Evolutionary conservation across 1,140 invertebrate species (phyloP), one percentile per base, ranked within the genome.

Genomic region (Dreissena rostriformis): DNA sequence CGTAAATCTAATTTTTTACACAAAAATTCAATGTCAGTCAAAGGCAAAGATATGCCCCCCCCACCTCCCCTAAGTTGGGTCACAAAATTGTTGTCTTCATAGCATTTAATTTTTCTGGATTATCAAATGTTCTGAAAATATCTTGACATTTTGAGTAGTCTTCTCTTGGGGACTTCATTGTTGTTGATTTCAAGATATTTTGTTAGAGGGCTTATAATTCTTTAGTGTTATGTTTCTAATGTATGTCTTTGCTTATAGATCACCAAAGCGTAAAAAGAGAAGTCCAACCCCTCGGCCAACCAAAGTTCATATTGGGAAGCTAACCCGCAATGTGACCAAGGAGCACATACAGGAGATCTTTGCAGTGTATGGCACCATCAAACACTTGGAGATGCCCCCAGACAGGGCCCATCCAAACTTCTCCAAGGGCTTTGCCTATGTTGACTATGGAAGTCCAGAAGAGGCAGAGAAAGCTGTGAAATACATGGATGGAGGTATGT

Each of bases 391-490:
- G 88, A 97, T 99, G 90, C 96, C 97, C 0, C 95, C 95, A 76
- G 98, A 99, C 89, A 96, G 97, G 82, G 94, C 96, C 57, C 98
- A 99, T 93, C 95, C 96, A 0, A 96, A 97, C 91, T 95, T 98
- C 86, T 96, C 97, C 26, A 95, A 97, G 28, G 98, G 98, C 15
- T 97, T 98, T 94, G 98, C 97, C 12, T 99, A 99, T 93, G 96
- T 99, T 10, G 98, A 99, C 90, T 99, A 97, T 94, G 96, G 96
- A 86, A 98, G 96, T 81, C 94, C 97, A 5, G 98, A 99, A 90
- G 98, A 99, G 94, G 98, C 98, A 55, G 98, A 99, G 93, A 98
- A 98, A 94, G 98, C 98, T 0, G 97, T 99, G 96, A 99, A 99
- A 94, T 97, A 99, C 89, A 99, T 99, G 98, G 98, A 99, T 94